phyloP scores from a whole-genome alignment of 2,113 vertebrate species.

The Burhinus bistriatus region DNA sequence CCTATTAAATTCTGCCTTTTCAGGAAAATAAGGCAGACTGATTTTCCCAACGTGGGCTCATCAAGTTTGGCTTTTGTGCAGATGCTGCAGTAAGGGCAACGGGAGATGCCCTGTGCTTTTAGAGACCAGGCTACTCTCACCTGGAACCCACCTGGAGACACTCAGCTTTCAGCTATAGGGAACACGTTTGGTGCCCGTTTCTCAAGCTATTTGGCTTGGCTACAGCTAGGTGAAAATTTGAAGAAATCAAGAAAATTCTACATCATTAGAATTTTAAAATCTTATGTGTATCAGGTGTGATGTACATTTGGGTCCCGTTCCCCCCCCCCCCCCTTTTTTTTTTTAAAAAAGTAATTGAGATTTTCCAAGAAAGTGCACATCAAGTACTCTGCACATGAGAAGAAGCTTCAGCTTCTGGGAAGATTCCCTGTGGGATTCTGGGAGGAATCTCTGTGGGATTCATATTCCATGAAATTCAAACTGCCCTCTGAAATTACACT shows the following conservation, averaged over 20 bases:
- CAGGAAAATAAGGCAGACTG: not conserved
- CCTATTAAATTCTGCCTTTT: not conserved
- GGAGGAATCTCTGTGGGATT: not conserved
- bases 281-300: not conserved
- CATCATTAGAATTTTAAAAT: not conserved
- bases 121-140: not conserved
- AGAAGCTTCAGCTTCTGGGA: not conserved
- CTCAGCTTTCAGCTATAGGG: not conserved
- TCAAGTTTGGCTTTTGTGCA: not conserved
- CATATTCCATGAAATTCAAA: not conserved
- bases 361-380: constrained; percentile 54
- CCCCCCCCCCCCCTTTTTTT: too few species aligned
- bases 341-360: not conserved
- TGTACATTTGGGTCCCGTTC: not conserved
- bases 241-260: constrained; percentile 1
- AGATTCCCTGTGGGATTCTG: not conserved
- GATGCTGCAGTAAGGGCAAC: not conserved
- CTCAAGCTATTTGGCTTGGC: not conserved
- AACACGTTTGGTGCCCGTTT: not conserved
- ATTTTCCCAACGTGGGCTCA: not conserved
- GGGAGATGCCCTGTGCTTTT: not conserved
- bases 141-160: not conserved
- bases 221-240: not conserved
- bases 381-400: not conserved
- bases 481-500: not conserved